Evolutionary conservation across 2,113 vertebrate species (phyloP), one percentile per base, ranked within the genome.

Genomic region (Amazona vittata): DNA sequence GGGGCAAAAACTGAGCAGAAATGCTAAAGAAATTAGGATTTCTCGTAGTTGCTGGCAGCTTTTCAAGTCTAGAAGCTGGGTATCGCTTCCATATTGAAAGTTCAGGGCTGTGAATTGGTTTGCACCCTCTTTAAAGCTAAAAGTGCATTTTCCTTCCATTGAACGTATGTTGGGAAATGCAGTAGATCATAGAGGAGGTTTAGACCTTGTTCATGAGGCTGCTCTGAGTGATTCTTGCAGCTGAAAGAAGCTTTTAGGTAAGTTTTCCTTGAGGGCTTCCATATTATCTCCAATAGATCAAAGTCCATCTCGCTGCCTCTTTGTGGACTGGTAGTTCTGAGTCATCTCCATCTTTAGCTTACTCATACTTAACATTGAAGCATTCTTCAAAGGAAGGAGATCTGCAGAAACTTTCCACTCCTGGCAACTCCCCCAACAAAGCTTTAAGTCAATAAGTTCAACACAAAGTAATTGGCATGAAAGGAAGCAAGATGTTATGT

Each of bases 321-420:
- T 75, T 2, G 1, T 26, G 63, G 87, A 87, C 71, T 28, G 91
- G 47, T 29, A 35, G 82, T 3, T 80, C 67, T 97, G 96, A 96
- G 67, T 96, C 93, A 95, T 88, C 85, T 60, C 33, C 83, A 28
- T 57, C 91, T 79, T 68, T 4, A 57, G 85, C 93, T 95, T 89
- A 86, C 76, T 97, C 96, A 92, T 83, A 22, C 71, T 43, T 65
- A 28, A 53, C 59, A 41, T 63, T 39, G 71, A 83, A 46, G 22
- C 67, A 9, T 35, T 63, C 89, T 75, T 82, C 84, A 94, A 85
- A 93, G 83, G 43, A 59, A 83, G 59, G 50, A 86, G 55, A 59
- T 59, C 21, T 65, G 50, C 74, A 53, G 47, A 55, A 91, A 88
- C 67, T 91, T 90, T 47, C 41, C 82, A 26, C 29, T 96, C 65